Evolutionary conservation across 2,797 vertebrate species (phyloP), one percentile per base, ranked within the genome.

Genomic region (Melanotaenia boesemani): DNA sequence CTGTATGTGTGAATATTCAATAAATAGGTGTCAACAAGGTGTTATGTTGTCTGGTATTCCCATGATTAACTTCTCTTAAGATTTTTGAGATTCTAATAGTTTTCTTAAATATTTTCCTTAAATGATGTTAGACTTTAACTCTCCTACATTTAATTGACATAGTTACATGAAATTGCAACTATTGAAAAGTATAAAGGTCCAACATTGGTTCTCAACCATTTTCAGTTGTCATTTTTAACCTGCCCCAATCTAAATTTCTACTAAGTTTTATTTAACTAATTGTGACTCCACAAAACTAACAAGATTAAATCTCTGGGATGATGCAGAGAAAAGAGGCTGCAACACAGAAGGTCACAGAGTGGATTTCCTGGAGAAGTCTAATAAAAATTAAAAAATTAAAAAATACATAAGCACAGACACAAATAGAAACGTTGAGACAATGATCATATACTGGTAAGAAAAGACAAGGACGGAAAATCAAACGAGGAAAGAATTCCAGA

Each of bases 1-100:
- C 94, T 95, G 94, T 97, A 94, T 94, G 90, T 96, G 96, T 97
- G 96, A 96, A 96, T 92, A 93, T 94, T 97, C 95, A 95, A 95
- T 95, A 95, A 95, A 94, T 91, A 82, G 83, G 72, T 92, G 88
- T 92, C 80, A 83, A 88, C 71, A 79, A 86, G 41, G 37, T 74
- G 16, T 56, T 16, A 7, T 20, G 52, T 37, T 66, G 50, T 36
- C 59, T 79, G 54, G 15, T 18, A 20, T 28, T 2, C 44, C 37
- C 79, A 7, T 61, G 20, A 13, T 12, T 4, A 16, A 1, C n/a
- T 13, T 30, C 52, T 62, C 16, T 9, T 28, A 1, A n/a, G 5
- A 13, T 26, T 54, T 9, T 1, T 55, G 11, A 26, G 1, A 28
- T 56, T 56, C 18, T 32, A 16, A 32, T 1, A 18, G 15, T 30